These are phyloP conservation scores for Callinectes sapidus DNA, from an alignment of 2,888 invertebrate genomes.

Conservation along the genomic window DNA sequence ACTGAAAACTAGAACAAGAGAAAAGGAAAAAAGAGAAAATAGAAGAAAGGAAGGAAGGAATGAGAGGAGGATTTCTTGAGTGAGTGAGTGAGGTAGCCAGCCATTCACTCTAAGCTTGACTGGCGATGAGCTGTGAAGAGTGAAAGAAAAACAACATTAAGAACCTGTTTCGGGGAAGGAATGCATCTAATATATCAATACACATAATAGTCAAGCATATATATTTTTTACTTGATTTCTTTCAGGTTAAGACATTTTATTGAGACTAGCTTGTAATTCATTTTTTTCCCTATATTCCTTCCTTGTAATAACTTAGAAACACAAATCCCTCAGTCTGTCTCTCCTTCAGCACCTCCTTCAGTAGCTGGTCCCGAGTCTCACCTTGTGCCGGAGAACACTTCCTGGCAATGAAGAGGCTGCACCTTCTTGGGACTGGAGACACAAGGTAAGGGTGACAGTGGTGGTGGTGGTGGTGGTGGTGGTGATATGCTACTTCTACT, in stretches of 20 bases:
- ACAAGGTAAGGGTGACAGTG: background rate
- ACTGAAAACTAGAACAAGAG: too few species aligned
- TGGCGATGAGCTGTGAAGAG: constrained; percentile 34
- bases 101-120: constrained; percentile 22
- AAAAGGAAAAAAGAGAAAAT: too few species aligned
- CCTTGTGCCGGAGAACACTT: constrained; percentile 16
- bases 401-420: constrained; percentile 33
- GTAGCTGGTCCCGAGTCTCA: background rate
- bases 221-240: background rate
- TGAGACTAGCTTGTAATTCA: too few species aligned
- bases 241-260: background rate
- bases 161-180: background rate
- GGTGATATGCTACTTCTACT: background rate
- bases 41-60: too few species aligned
- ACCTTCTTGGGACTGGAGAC: constrained; percentile 36
- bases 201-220: background rate
- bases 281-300: too few species aligned
- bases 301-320: too few species aligned
- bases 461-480: background rate
- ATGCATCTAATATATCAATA: background rate
- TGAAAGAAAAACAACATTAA: background rate
- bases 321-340: too few species aligned
- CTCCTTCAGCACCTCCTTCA: too few species aligned
- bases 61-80: background rate
- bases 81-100: background rate